Evolutionary conservation across 2,888 invertebrate species (phyloP).

Genomic region (Parascotia fuliginaria): DNA sequence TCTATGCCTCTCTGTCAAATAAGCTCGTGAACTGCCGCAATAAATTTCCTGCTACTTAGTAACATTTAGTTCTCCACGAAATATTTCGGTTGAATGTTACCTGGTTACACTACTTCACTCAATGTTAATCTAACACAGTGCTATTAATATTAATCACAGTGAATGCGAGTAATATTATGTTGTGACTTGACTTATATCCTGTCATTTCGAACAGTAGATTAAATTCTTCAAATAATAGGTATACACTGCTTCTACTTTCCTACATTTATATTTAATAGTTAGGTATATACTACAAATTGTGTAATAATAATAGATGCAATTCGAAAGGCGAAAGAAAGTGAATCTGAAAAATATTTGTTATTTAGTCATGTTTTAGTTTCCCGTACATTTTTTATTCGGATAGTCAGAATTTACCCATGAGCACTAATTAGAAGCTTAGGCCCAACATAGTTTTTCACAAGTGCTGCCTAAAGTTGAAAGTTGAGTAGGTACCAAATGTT

Average conservation of each 20-base stretch:
- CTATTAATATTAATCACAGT: slow-evolving; percentile 52
- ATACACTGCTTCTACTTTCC: slow-evolving; percentile 17
- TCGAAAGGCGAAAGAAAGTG: slow-evolving; percentile 24
- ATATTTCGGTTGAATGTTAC: slow-evolving; percentile 24
- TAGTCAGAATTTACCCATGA: no score
- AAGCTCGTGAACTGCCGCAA: slow-evolving; percentile 1
- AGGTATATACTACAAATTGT: slow-evolving; percentile 2
- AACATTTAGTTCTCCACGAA: slow-evolving; percentile 22
- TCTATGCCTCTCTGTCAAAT: slow-evolving; percentile 10
- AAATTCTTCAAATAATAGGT: slow-evolving; percentile 17
- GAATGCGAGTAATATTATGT: slow-evolving; percentile 32
- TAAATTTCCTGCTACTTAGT: slow-evolving; percentile 18
- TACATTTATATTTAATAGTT: not conserved
- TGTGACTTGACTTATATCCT: slow-evolving; percentile 49
- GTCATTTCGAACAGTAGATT: slow-evolving; percentile 30
- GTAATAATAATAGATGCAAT: slow-evolving; percentile 6
- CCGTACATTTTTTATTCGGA: not conserved
- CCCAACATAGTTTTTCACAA: no score
- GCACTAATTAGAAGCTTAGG: no score
- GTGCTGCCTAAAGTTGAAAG: no score
- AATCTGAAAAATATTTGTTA: slow-evolving; percentile 10
- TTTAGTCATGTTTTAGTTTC: not conserved
- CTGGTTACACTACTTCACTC: slow-evolving; percentile 37
- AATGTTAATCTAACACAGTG: slow-evolving; percentile 28
- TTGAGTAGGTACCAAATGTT: no score